Base-by-base conservation (phyloP, 2,888 invertebrate species). In the Drosophila pseudotalamancana region DNA sequence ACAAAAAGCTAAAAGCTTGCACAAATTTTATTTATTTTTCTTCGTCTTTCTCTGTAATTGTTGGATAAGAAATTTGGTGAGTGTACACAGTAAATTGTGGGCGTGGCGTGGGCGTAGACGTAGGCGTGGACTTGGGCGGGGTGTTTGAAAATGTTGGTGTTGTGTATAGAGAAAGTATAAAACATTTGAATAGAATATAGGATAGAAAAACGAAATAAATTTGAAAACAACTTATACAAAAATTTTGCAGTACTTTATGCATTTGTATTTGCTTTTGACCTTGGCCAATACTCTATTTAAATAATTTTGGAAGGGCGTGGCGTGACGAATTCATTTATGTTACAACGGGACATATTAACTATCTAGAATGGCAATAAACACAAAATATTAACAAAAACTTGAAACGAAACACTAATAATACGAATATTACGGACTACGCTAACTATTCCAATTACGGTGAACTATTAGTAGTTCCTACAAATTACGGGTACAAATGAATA, bases 31-130 rank as follows among this genome's bases (percentile, higher is more conserved):
- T 21, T 49, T 56, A 55, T 74, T 83, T 72, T 63, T 83, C 83
- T 86, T 83, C 83, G 80, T 83, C 83, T 85, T 85, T 83, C 66
- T 83, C 83, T 83, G 83, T 69, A 85, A 85, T 65, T 77, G 72
- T 67, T 70, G 32, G 50, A 71, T 42, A 73, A 84, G 72, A 66
- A 63, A 56, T 46, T 62, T 59, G 53, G 48, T 71, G 73, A 73
- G 73, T 84, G 75, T 56, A 59, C 48, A 68, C 43, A 68, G 62
- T 56, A 45, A 67, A 51, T n/a, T 56, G 51, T 72, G 57, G 57
- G 29, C 48, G 55, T 51, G 57, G 29, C 48, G 55, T 51, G 59
- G 46, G 11, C 19, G 19, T 34, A 4, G 32, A 9, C n/a, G 19
- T 66, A 53, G 48, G 25, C n/a, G 25, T 40, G 32, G 43, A 11